Evolutionary conservation across 2,888 invertebrate genomes (phyloP).

Genomic region (Chrysolina americana): DNA sequence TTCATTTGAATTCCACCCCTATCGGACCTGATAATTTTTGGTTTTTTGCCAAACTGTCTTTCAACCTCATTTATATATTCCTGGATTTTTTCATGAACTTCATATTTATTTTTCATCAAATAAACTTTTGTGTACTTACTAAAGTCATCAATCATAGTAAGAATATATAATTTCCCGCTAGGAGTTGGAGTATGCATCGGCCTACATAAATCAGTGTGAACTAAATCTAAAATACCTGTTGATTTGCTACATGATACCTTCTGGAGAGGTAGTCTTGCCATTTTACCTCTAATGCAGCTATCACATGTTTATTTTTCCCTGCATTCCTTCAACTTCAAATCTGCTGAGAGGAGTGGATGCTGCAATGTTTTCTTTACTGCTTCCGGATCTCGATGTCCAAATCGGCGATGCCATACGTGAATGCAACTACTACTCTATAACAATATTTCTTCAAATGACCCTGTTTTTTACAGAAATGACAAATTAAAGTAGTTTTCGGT

Average conservation of each 20-base stretch:
- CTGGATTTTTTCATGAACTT: too few relatives aligned
- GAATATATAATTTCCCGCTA: not conserved
- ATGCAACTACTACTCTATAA: conserved; percentile 8
- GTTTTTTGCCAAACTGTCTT: too few relatives aligned
- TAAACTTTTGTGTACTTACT: too few relatives aligned
- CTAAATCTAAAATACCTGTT: not conserved
- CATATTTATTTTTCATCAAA: too few relatives aligned
- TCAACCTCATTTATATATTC: too few relatives aligned
- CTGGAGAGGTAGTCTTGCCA: too few relatives aligned
- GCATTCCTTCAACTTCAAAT: not conserved
- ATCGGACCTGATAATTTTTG: too few relatives aligned
- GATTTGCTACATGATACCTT: not conserved
- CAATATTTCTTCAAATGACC: not conserved
- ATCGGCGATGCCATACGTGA: conserved; percentile 18
- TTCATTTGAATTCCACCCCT: too few relatives aligned
- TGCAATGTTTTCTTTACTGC: conserved; percentile 22
- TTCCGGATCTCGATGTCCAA: conserved; percentile 21
- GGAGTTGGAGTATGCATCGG: not conserved
- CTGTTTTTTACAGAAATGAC: not conserved
- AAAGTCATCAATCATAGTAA: too few relatives aligned
- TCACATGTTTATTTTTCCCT: too few relatives aligned
- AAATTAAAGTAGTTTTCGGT: not conserved
- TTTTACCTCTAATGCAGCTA: too few relatives aligned
- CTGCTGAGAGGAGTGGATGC: too few relatives aligned
- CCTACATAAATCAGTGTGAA: not conserved